These are phyloP conservation scores for Clivina fossor DNA, from an alignment of 2,888 invertebrate species.

Conservation along the genomic window DNA sequence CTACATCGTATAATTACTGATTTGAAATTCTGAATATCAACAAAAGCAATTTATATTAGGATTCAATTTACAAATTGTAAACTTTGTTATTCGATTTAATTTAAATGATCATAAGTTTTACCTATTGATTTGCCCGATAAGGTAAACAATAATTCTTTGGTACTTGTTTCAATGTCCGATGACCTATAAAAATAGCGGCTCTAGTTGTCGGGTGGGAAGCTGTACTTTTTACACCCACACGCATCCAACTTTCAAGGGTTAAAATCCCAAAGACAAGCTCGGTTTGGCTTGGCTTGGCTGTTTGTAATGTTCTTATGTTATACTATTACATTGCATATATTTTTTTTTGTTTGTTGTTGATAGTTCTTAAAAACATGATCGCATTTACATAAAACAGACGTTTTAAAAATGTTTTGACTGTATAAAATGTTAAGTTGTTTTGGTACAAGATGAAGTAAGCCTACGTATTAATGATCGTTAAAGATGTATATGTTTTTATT, in stretches of 20 bases:
- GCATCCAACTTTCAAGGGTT: background rate
- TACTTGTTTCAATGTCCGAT: conserved; percentile 18
- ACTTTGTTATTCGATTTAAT: conserved; percentile 23
- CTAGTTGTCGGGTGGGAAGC: conserved; percentile 22
- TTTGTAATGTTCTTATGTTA: conserved; percentile 21
- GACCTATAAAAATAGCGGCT: conserved; percentile 19
- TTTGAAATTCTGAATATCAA: background rate
- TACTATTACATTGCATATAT: conserved; percentile 33
- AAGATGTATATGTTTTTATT: no score
- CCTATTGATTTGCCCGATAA: conserved; percentile 13
- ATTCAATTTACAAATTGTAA: background rate
- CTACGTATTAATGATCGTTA: no score
- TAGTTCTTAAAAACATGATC: conserved; percentile 23
- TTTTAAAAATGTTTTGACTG: conserved; percentile 20
- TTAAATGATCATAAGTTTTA: conserved; percentile 19
- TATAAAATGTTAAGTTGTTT: background rate
- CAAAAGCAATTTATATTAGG: background rate
- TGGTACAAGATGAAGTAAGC: no score
- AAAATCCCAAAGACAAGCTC: background rate
- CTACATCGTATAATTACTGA: background rate
- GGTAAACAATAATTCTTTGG: conserved; percentile 21
- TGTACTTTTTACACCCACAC: conserved; percentile 7
- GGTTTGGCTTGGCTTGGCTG: background rate
- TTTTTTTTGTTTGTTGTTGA: no score
- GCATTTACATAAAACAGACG: conserved; percentile 30